Conservation (phyloP, 35 echinoderm and acorn worm species). For the Chiridota heheva region DNA sequence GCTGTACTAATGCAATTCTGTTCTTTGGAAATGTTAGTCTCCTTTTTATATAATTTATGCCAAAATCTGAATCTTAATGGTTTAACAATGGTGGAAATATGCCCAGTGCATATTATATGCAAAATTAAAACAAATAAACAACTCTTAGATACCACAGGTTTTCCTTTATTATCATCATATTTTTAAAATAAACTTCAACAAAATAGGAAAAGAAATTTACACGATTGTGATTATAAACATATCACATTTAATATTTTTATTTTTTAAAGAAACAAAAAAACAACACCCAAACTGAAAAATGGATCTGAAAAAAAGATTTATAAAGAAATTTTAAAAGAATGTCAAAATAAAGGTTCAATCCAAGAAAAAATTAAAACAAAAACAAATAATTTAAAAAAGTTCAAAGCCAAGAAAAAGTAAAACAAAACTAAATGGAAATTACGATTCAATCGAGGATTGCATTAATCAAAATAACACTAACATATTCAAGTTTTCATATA, state of each 20-base stretch:
- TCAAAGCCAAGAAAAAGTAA: background rate
- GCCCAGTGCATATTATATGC: background rate
- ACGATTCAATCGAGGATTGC: background rate
- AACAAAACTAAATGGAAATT: background rate
- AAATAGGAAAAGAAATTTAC: background rate
- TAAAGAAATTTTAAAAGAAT: background rate
- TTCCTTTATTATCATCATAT: slow-evolving; percentile 20
- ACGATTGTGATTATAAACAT: background rate
- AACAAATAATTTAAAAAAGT: background rate
- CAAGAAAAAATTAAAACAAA: background rate
- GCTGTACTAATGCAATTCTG: slow-evolving; percentile 2
- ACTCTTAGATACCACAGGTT: background rate
- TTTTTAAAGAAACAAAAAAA: background rate
- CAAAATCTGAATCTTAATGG: background rate
- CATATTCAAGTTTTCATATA: background rate
- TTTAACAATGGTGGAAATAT: slow-evolving; percentile 10
- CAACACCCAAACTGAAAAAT: too few relatives aligned
- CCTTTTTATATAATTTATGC: background rate
- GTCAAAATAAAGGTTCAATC: background rate
- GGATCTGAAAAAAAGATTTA: background rate
- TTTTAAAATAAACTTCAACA: background rate
- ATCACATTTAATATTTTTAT: background rate
- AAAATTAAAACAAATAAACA: background rate
- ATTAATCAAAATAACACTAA: background rate
- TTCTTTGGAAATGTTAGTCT: background rate